phyloP scores from a whole-genome alignment of 2,113 vertebrate species.

The Melanerpes formicivorus region DNA sequence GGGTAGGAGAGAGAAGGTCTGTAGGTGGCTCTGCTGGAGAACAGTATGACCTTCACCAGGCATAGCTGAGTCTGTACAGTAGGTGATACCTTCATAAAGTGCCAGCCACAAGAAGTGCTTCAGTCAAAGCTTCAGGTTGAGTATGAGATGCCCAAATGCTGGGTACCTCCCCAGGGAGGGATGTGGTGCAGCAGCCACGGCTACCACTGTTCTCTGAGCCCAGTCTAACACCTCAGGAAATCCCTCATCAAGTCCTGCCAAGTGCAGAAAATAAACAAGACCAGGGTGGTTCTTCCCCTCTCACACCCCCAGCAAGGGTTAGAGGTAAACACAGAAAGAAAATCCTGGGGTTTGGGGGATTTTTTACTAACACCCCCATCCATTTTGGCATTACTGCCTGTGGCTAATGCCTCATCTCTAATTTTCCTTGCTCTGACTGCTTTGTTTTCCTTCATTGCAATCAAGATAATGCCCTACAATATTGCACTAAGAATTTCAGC shows the following conservation, averaged over 20 bases:
- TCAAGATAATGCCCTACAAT: conserved; percentile 62
- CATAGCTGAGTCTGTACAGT: rapidly evolving
- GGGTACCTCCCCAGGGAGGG: neutral
- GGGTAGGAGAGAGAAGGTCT: neutral
- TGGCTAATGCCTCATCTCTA: conserved; percentile 1
- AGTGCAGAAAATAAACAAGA: neutral
- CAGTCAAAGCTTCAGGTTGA: neutral
- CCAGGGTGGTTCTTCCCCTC: neutral
- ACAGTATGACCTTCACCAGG: neutral
- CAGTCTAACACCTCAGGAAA: neutral
- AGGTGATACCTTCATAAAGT: neutral
- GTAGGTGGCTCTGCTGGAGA: neutral
- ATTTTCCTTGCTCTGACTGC: neutral
- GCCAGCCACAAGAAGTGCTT: neutral
- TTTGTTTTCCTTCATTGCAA: conserved; percentile 50
- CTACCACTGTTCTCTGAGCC: neutral
- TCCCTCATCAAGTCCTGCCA: neutral
- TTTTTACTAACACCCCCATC: neutral
- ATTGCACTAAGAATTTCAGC: conserved; percentile 58
- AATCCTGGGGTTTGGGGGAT: too few relatives aligned
- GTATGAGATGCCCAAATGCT: neutral
- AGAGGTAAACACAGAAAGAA: neutral
- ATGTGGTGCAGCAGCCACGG: neutral
- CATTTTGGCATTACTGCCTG: neutral
- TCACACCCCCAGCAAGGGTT: neutral